phyloP scores from a whole-genome alignment of 2,888 invertebrate species.

The Leucophora obtusa region DNA sequence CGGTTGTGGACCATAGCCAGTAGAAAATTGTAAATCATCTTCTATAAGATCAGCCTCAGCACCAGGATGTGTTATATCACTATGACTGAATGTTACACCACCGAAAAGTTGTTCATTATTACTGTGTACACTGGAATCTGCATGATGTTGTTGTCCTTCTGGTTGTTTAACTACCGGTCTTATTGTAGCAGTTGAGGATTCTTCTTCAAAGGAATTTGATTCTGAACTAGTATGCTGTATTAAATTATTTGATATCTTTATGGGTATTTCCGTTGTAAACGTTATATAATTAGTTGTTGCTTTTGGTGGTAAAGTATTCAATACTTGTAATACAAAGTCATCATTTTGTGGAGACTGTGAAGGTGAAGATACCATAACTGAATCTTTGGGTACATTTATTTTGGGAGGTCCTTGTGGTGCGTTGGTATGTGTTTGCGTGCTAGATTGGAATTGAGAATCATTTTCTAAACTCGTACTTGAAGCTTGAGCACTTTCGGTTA shows the following conservation, averaged over 20 bases:
- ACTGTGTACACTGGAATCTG: not conserved
- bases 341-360: constrained; percentile 71
- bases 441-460: constrained; percentile 64
- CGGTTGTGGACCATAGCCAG: constrained; percentile 79
- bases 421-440: constrained; percentile 70
- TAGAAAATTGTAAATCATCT: constrained; percentile 80
- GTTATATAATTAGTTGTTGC: constrained; percentile 64
- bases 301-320: constrained; percentile 71
- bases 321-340: constrained; percentile 74
- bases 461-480: constrained; percentile 13
- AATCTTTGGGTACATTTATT: constrained; percentile 73
- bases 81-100: constrained; percentile 79
- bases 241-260: constrained; percentile 71
- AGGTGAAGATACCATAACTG: constrained; percentile 74
- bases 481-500: constrained; percentile 10
- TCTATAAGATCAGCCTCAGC: constrained; percentile 84
- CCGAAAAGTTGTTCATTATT: constrained; percentile 67
- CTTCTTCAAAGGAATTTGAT: constrained; percentile 73
- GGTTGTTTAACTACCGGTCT: constrained; percentile 37
- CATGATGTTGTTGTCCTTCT: constrained; percentile 15
- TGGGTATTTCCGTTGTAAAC: constrained; percentile 75
- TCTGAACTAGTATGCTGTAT: constrained; percentile 71
- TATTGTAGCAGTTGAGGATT: constrained; percentile 49
- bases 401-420: constrained; percentile 65
- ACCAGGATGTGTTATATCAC: constrained; percentile 81